Percentiles rank a stretch among this genome's conserved stretches.
Evolutionary conservation across 2,797 vertebrate species (phyloP).

Genomic region (Syngnathus rostellatus): DNA sequence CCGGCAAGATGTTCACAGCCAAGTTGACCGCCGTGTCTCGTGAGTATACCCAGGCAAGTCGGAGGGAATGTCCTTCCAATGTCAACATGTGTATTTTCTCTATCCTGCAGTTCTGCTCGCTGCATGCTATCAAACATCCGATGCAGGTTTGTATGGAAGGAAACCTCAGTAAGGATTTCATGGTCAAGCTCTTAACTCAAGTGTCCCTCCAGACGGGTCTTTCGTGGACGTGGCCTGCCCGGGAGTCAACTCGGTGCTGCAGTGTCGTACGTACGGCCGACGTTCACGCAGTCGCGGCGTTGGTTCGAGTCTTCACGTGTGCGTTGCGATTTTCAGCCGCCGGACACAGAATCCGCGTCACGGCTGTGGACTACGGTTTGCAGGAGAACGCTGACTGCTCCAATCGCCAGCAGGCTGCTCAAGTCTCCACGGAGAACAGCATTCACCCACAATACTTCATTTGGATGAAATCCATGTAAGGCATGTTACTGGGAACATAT

Average conservation of each 20-base stretch:
- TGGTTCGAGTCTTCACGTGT: not conserved
- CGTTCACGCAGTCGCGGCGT: not conserved
- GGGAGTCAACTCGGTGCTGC: not conserved
- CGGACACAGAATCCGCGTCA: not conserved
- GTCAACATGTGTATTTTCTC: not conserved
- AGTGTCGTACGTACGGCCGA: not conserved
- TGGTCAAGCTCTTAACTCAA: not conserved
- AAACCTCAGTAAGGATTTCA: not conserved
- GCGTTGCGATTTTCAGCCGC: not conserved
- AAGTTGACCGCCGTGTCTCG: not conserved
- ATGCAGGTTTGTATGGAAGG: not conserved
- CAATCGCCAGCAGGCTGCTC: not conserved
- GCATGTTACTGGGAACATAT: not conserved
- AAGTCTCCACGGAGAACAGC: too few relatives aligned
- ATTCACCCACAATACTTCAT: too few relatives aligned
- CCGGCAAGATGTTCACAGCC: not conserved
- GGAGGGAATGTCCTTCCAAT: not conserved
- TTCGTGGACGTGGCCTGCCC: not conserved
- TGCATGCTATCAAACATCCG: not conserved
- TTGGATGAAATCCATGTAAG: too few relatives aligned
- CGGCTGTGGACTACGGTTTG: not conserved
- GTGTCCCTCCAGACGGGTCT: not conserved
- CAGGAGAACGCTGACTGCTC: not conserved
- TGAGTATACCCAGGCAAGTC: not conserved
- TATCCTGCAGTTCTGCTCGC: not conserved